These are phyloP conservation scores for Carettochelys insculpta DNA, from an alignment of 2,113 vertebrate species.

Conservation along the genomic window DNA sequence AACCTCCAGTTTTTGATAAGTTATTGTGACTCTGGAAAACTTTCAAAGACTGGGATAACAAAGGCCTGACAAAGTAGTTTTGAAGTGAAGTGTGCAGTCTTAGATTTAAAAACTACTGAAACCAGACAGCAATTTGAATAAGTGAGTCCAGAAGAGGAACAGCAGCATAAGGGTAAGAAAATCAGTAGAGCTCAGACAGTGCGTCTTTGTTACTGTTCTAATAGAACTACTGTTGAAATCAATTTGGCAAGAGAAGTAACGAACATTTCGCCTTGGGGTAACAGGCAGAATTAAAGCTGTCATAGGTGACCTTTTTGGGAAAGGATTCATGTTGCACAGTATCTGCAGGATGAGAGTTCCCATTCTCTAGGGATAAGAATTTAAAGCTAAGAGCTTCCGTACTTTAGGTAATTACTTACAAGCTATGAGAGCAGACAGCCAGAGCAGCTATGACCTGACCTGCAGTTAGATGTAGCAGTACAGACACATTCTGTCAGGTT, in stretches of 20 bases:
- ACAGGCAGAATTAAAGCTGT: neutral
- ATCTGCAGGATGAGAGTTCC: neutral
- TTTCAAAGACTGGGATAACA: conserved; percentile 64
- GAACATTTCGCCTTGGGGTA: neutral
- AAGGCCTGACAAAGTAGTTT: conserved; percentile 48
- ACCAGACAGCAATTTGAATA: conserved; percentile 38
- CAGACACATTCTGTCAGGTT: rapidly evolving
- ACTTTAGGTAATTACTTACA: rapidly evolving
- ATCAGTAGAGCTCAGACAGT: conserved; percentile 1
- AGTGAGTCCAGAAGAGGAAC: conserved; percentile 12
- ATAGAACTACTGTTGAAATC: neutral
- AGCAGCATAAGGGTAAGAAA: neutral
- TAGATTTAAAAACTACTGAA: conserved; percentile 47
- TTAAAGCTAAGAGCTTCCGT: neutral
- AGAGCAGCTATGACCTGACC: neutral
- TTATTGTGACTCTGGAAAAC: conserved; percentile 70
- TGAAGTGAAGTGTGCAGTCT: neutral
- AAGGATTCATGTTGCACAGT: neutral
- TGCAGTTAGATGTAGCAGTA: neutral
- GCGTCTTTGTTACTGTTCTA: neutral
- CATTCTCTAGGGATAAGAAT: rapidly evolving
- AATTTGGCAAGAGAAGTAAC: neutral
- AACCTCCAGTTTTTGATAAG: too few species aligned
- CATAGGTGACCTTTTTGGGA: rapidly evolving
- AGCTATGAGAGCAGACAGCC: neutral